Evolutionary conservation across 2,797 vertebrate species (phyloP), one percentile per base, ranked within the genome.

Genomic region (Rhinogobio ventralis): DNA sequence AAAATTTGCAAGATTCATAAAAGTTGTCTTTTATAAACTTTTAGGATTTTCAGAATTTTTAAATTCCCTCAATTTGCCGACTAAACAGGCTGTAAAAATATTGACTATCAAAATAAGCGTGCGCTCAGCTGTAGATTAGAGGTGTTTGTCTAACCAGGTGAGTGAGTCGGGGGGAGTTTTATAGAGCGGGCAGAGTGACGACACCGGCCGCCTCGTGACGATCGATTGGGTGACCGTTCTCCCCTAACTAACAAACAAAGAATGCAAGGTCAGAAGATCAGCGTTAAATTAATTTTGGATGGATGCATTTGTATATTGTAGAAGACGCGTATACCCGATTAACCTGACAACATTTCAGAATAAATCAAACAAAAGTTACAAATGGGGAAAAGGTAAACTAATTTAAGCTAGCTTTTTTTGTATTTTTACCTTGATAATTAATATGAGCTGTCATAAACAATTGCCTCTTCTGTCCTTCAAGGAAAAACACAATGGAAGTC

Each of bases 1-100:
- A 75, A 96, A 97, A 71, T 94, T 94, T 92, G 95, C 94, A 82
- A 97, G 94, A 94, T 97, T 98, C 97, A 99, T 99, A 96, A 95
- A 96, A 95, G 67, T 92, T 84, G 72, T 85, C 72, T 83, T 39
- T n/a, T 49, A 2, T 39, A 20, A 49, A 25, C 7, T 62, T 73
- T 60, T n/a, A 39, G 5, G 5, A 6, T n/a, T 69, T 57, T 20
- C 28, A 62, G 36, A 78, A 49, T 62, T 36, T n/a, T 51, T 5
- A 57, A 20, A 7, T 14, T 11, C 2, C 9, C 7, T 17, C n/a
- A 49, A 39, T n/a, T 8, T 15, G 15, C 5, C 55, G 14, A 55
- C 67, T 39, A 69, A 72, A 71, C 6, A 42, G 57, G 53, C 55
- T n/a, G 23, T 25, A 42, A 19, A 64, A 25, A 66, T 60, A 19